phyloP scores from a whole-genome alignment of 2,888 invertebrate genomes.

The Xylocampa areola region DNA sequence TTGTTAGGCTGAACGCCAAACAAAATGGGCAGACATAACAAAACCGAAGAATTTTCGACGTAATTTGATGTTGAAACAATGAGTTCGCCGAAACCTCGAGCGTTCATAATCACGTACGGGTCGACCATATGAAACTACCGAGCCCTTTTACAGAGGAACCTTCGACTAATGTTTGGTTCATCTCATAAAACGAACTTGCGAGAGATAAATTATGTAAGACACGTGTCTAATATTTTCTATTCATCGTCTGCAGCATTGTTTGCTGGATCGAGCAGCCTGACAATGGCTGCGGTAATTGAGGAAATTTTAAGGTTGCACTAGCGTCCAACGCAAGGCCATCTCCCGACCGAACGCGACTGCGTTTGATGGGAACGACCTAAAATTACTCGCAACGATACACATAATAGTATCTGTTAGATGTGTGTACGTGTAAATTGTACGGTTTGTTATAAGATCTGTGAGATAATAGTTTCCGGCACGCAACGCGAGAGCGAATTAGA shows the following conservation, averaged over 20 bases:
- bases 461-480: conserved; percentile 67
- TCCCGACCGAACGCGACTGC: conserved; percentile 57
- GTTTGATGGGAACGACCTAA: conserved; percentile 82
- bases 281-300: conserved; percentile 69
- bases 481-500: conserved; percentile 56
- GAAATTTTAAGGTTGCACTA: conserved; percentile 64
- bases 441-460: conserved; percentile 63
- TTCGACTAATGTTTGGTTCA: conserved; percentile 67
- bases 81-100: conserved; percentile 68
- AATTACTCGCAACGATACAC: conserved; percentile 74
- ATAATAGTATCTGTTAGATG: conserved; percentile 68
- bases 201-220: conserved; percentile 62
- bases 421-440: conserved; percentile 60
- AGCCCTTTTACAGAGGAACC: conserved; percentile 74
- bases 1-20: conserved; percentile 58
- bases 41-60: conserved; percentile 68
- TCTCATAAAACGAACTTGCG: conserved; percentile 62
- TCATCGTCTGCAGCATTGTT: conserved; percentile 68
- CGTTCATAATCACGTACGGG: conserved; percentile 66
- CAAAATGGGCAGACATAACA: conserved; percentile 73
- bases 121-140: conserved; percentile 55
- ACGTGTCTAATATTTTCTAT: conserved; percentile 66
- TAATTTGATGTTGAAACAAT: conserved; percentile 70
- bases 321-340: conserved; percentile 71
- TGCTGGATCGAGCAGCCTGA: conserved; percentile 64